Base-by-base conservation (phyloP, 2,797 vertebrate genomes). In the Falco rusticolus region DNA sequence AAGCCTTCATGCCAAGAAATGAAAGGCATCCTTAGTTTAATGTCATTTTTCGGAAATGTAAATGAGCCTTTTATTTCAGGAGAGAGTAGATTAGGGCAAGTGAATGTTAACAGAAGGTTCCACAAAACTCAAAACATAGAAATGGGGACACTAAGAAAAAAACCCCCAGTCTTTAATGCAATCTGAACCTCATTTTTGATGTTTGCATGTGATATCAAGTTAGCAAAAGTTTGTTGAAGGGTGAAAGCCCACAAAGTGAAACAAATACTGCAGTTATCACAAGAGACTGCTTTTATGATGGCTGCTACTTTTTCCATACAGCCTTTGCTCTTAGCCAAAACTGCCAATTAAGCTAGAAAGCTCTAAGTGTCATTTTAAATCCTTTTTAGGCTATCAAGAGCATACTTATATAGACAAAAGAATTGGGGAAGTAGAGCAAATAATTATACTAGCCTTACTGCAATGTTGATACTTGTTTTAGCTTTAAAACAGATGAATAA, bases 381-480 rank as follows among this genome's bases (percentile, higher is more conserved):
- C 24, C 1, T 60, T 39, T 21, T 59, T 41, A 37, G 41, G 20
- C 22, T 14, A 8, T 3, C 12, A 11, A 13, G 9, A 71, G 17
- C 16, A 29, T 54, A 20, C 4, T 63, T 39, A 6, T 5, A 9
- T 6, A n/a, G 57, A 50, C 13, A 56, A 34, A 50, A 39, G 4
- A 21, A 47, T 3, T 29, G 11, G 20, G 10, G 5, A 74, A 71
- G 16, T 71, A 16, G 19, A 51, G 37, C 13, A 24, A 64, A 6
- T 70, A 37, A 31, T 24, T 63, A 24, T 47, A 16, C 17, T 39
- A 18, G 17, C 5, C 22, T 71, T 79, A 54, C 3, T 31, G 26
- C 18, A 54, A 3, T 7, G 33, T 8, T 3, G 3, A 6, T 3
- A 51, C 59, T 37, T 26, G 4, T 0, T 54, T 72, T 39, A 61